These are phyloP conservation scores for Machaerirhynchus nigripectus DNA, from an alignment of 2,113 vertebrate genomes.

Conservation along the genomic window DNA sequence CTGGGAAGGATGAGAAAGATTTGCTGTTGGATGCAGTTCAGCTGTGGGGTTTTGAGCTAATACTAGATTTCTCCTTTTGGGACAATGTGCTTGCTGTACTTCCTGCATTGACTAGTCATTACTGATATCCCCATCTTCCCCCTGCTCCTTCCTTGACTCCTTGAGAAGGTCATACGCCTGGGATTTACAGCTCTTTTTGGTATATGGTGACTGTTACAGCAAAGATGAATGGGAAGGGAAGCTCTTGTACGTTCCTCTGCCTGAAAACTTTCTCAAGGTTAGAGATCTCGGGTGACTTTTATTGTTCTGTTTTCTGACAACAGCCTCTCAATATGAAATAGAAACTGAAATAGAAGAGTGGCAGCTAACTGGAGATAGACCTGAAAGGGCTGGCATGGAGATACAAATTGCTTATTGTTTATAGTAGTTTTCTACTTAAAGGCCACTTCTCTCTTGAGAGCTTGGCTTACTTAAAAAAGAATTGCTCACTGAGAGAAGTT, in stretches of 20 bases:
- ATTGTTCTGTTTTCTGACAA: conserved; percentile 20
- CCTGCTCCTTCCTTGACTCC: conserved; percentile 5
- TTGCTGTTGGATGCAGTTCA: neutral
- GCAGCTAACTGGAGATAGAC: neutral
- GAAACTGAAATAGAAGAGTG: neutral
- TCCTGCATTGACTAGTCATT: neutral
- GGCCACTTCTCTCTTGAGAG: conserved; percentile 25
- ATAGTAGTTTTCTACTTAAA: conserved; percentile 39
- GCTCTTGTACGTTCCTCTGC: neutral
- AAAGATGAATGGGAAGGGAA: conserved; percentile 1
- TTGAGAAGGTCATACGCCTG: neutral
- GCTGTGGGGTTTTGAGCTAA: neutral
- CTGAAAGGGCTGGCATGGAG: neutral
- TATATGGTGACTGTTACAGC: neutral
- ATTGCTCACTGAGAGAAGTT: conserved; percentile 42
- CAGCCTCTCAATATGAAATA: conserved; percentile 17
- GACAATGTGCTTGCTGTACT: neutral
- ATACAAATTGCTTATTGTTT: conserved; percentile 16
- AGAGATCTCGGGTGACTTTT: conserved; percentile 11
- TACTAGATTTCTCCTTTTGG: neutral
- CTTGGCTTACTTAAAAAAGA: conserved; percentile 11
- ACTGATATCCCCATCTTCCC: neutral
- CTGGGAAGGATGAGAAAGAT: neutral
- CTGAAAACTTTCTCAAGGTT: conserved; percentile 14
- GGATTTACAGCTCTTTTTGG: neutral